phyloP scores from a whole-genome alignment of 2,888 invertebrate genomes.

The Adineta ricciae region DNA sequence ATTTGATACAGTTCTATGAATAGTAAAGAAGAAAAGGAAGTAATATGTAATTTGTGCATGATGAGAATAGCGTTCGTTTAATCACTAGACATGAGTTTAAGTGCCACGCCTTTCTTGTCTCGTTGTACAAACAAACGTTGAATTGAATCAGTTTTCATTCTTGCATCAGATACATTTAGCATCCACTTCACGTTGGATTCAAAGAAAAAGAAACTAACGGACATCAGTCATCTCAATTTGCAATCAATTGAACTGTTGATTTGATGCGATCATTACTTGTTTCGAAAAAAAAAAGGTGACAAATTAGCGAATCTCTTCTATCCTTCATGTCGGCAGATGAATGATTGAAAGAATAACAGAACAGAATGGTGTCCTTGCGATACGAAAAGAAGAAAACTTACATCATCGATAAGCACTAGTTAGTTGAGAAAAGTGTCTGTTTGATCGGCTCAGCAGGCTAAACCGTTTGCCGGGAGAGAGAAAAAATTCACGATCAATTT shows the following conservation, averaged over 20 bases:
- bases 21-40: not conserved
- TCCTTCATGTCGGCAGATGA: not conserved
- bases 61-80: not conserved
- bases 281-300: not conserved
- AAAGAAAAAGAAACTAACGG: not conserved
- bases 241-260: not conserved
- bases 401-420: constrained; percentile 15
- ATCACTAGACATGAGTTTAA: not conserved
- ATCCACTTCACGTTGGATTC: too few species aligned
- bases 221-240: not conserved
- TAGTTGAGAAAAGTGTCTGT: constrained; percentile 3
- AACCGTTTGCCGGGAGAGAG: not conserved
- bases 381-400: not conserved
- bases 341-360: not conserved
- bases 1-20: constrained; percentile 6
- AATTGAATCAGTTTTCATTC: not conserved
- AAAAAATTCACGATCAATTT: not conserved
- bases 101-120: not conserved
- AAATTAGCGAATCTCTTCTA: not conserved
- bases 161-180: not conserved
- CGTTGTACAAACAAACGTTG: constrained; percentile 3
- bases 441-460: not conserved
- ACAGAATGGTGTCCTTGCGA: not conserved
- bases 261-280: not conserved
- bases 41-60: constrained; percentile 12